Conservation (phyloP, 1,140 invertebrate genomes). For the Musca domestica region DNA sequence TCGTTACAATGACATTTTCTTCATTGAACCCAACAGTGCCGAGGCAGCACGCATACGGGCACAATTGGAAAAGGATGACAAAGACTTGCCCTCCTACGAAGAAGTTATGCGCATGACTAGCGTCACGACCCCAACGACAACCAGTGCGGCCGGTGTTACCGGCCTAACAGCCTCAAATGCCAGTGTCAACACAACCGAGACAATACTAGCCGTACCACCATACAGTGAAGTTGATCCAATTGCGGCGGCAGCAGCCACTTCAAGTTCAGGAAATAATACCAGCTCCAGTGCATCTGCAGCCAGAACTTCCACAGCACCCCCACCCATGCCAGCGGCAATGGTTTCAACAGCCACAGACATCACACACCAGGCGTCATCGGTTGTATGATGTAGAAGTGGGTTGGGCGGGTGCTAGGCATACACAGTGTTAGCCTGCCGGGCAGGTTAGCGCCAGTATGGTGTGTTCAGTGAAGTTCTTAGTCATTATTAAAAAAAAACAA, state of each 20-base stretch:
- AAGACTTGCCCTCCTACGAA: constrained; percentile 49
- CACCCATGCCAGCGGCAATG: not conserved
- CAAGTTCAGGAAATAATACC: constrained; percentile 9
- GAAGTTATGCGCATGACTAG: constrained; percentile 52
- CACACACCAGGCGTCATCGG: too few relatives aligned
- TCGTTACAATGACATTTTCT: constrained; percentile 44
- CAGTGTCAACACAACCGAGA: constrained; percentile 18
- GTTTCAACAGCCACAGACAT: too few relatives aligned
- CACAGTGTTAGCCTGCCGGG: too few relatives aligned
- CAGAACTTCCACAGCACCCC: not conserved
- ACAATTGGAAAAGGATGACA: constrained; percentile 49
- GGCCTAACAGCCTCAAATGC: constrained; percentile 1
- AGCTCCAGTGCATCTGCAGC: not conserved
- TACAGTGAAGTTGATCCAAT: constrained; percentile 41
- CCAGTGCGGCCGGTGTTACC: not conserved
- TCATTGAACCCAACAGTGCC: constrained; percentile 41
- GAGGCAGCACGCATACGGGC: constrained; percentile 47
- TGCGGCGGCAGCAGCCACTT: not conserved
- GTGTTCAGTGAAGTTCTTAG: too few relatives aligned
- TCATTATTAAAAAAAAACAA: too few relatives aligned
- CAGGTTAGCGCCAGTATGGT: too few relatives aligned
- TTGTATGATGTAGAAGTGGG: too few relatives aligned
- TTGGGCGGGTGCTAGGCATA: too few relatives aligned
- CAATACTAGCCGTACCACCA: constrained; percentile 35
- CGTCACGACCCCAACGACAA: constrained; percentile 38